Conservation (phyloP, 1,140 invertebrate genomes). For the Dinoponera quadriceps region DNA sequence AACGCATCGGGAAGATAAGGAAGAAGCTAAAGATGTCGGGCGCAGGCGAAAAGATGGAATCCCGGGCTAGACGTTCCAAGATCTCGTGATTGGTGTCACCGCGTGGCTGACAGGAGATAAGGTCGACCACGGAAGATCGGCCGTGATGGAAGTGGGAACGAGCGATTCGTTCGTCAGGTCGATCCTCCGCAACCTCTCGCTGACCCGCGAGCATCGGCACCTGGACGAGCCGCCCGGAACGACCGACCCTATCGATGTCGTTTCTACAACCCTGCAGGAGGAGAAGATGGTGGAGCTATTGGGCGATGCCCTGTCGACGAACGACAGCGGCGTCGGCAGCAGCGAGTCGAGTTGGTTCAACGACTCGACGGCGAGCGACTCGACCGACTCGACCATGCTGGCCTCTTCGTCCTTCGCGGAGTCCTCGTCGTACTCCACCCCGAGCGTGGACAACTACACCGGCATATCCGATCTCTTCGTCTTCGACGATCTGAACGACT, state of each 20-base stretch:
- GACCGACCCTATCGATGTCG: slow-evolving; percentile 14
- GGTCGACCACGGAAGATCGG: slow-evolving; percentile 32
- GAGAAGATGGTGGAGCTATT: slow-evolving; percentile 45
- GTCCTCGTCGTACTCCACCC: slow-evolving; percentile 61
- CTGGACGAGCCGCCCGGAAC: slow-evolving; percentile 21
- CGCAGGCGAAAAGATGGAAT: slow-evolving; percentile 47
- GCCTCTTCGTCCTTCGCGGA: slow-evolving; percentile 37
- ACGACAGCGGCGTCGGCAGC: slow-evolving; percentile 38
- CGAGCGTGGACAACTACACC: slow-evolving; percentile 80
- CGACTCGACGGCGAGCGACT: slow-evolving; percentile 61
- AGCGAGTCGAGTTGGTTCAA: slow-evolving; percentile 74
- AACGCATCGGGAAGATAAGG: slow-evolving; percentile 5
- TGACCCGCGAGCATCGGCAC: slow-evolving; percentile 16
- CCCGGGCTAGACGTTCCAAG: slow-evolving; percentile 62
- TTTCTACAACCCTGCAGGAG: slow-evolving; percentile 29
- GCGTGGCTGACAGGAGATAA: slow-evolving; percentile 57
- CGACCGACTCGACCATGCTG: slow-evolving; percentile 43
- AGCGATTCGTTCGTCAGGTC: slow-evolving; percentile 56
- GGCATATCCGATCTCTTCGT: slow-evolving; percentile 81
- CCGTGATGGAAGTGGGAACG: slow-evolving; percentile 51
- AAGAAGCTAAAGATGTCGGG: slow-evolving; percentile 44
- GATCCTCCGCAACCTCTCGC: slow-evolving; percentile 52
- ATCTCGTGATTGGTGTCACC: slow-evolving; percentile 72
- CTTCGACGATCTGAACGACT: slow-evolving; percentile 83
- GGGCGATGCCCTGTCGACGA: slow-evolving; percentile 27